Conservation (phyloP, 2,888 invertebrate genomes). For the Caenorhabditis sp. region DNA sequence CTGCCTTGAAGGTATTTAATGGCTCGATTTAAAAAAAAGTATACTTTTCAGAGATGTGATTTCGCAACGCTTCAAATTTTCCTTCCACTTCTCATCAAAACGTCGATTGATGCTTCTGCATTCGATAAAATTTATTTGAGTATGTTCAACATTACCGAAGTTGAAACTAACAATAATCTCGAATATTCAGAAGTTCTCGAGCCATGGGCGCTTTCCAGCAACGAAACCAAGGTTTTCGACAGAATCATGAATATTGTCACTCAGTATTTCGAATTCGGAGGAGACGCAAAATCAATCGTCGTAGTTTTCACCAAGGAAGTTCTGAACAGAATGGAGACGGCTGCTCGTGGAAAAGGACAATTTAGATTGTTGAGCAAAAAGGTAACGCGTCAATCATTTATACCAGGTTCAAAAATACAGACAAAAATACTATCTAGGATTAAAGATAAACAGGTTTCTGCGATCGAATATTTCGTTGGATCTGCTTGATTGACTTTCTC, state of each 20-base stretch:
- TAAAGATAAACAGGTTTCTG: conserved; percentile 17
- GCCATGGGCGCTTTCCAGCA: conserved; percentile 69
- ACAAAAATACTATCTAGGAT: neutral
- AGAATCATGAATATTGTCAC: conserved; percentile 54
- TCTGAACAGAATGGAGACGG: conserved; percentile 65
- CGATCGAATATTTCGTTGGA: conserved; percentile 45
- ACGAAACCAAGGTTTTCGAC: conserved; percentile 69
- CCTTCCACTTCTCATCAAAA: conserved; percentile 54
- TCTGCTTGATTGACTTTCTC: conserved; percentile 53
- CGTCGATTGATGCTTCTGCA: conserved; percentile 17
- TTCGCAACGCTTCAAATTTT: conserved; percentile 48
- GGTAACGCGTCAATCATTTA: conserved; percentile 22
- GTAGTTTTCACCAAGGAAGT: conserved; percentile 64
- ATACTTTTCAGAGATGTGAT: conserved; percentile 62
- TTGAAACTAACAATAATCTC: neutral
- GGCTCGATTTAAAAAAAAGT: neutral
- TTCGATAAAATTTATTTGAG: conserved; percentile 58
- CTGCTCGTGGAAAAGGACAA: conserved; percentile 64
- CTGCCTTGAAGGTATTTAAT: conserved; percentile 51
- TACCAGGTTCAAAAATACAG: neutral
- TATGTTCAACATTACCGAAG: too few species aligned
- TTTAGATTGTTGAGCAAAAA: conserved; percentile 59
- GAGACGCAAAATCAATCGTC: conserved; percentile 47
- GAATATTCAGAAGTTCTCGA: conserved; percentile 64
- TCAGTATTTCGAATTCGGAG: conserved; percentile 48